Conservation (phyloP, 2,888 invertebrate genomes). For the Elmis aenea region DNA sequence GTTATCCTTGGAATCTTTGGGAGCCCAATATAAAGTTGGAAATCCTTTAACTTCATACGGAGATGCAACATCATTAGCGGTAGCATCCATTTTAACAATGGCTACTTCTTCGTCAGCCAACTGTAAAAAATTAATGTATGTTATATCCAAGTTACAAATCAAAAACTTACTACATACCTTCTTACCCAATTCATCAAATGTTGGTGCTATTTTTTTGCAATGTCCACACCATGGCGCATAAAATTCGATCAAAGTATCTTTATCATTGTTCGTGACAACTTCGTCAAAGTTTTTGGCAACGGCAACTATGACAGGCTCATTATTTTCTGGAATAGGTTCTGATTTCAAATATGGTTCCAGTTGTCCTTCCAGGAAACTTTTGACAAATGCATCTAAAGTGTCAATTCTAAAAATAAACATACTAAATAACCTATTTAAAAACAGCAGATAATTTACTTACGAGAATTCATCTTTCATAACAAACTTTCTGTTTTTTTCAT, state of each 20-base stretch:
- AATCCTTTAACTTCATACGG: slow-evolving; percentile 91
- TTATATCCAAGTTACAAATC: background rate
- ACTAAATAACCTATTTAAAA: too few relatives aligned
- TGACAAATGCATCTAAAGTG: slow-evolving; percentile 76
- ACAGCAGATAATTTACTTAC: slow-evolving; percentile 47
- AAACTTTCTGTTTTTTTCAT: slow-evolving; percentile 83
- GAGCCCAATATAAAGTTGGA: slow-evolving; percentile 95
- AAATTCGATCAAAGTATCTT: slow-evolving; percentile 95
- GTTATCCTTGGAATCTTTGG: slow-evolving; percentile 71
- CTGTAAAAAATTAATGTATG: slow-evolving; percentile 47
- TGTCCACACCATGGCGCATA: slow-evolving; percentile 99
- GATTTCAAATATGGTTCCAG: slow-evolving; percentile 93
- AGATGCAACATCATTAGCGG: slow-evolving; percentile 94
- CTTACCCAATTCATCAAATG: slow-evolving; percentile 89
- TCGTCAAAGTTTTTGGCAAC: slow-evolving; percentile 98
- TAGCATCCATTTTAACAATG: slow-evolving; percentile 97
- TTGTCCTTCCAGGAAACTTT: slow-evolving; percentile 73
- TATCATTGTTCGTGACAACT: slow-evolving; percentile 80
- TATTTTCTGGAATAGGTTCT: slow-evolving; percentile 82
- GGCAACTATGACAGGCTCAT: slow-evolving; percentile 80
- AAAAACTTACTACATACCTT: slow-evolving; percentile 54
- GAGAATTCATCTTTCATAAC: slow-evolving; percentile 86
- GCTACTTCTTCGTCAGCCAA: slow-evolving; percentile 79
- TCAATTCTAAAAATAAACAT: slow-evolving; percentile 60
- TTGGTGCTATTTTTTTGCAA: slow-evolving; percentile 92